Conservation (phyloP, 2,888 invertebrate species). For the Chrysolina americana region DNA sequence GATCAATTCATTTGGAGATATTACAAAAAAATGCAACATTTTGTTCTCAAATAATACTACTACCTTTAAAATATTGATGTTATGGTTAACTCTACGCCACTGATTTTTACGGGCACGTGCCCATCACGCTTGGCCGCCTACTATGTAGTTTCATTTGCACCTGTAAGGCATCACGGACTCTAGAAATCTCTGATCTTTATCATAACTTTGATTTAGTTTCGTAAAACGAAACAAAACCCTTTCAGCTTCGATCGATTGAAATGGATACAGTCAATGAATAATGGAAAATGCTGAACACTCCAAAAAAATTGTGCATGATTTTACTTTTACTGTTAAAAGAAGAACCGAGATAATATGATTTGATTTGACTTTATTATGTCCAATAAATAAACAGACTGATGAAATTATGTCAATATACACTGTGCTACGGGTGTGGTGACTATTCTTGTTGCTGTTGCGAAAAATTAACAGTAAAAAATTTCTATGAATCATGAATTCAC, state of each 20-base stretch:
- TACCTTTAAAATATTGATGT: too few relatives aligned
- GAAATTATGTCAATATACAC: too few relatives aligned
- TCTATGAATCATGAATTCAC: too few relatives aligned
- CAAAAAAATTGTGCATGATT: background rate
- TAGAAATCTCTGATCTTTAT: constrained; percentile 62
- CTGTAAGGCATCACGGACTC: constrained; percentile 61
- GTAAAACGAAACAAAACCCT: background rate
- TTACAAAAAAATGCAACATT: too few relatives aligned
- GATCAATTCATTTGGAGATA: too few relatives aligned
- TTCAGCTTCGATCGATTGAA: background rate
- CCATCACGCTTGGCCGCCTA: constrained; percentile 62
- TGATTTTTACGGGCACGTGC: constrained; percentile 61
- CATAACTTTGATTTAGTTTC: constrained; percentile 32
- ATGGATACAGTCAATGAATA: background rate
- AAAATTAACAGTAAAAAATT: too few relatives aligned
- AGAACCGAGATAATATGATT: background rate
- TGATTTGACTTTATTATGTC: too few relatives aligned
- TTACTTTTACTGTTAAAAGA: background rate
- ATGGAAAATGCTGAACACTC: background rate
- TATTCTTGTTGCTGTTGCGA: too few relatives aligned
- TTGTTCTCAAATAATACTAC: too few relatives aligned
- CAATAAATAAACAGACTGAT: too few relatives aligned
- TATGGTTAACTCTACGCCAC: constrained; percentile 21
- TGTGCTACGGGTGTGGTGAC: too few relatives aligned
- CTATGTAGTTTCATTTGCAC: constrained; percentile 56